phyloP scores from a whole-genome alignment of 2,797 vertebrate species.

The Chaetodon trifasciatus region DNA sequence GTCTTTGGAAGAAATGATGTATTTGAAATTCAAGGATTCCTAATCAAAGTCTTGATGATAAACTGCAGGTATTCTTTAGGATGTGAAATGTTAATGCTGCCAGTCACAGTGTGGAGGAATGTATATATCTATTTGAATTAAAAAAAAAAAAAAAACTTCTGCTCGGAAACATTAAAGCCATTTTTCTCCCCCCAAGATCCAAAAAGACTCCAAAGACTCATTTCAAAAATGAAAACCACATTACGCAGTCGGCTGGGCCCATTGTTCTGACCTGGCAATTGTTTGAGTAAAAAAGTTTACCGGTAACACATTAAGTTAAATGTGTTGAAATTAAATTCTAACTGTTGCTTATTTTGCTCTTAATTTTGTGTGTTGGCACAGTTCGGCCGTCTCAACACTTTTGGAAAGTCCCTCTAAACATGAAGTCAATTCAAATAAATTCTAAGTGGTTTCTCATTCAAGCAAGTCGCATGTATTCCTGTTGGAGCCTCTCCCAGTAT shows the following conservation, averaged over 20 bases:
- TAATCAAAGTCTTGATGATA: too few species aligned
- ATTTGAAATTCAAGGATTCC: neutral
- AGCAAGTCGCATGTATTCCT: neutral
- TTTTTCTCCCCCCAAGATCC: too few species aligned
- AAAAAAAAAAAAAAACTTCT: too few species aligned
- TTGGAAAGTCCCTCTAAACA: neutral
- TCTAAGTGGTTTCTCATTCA: neutral
- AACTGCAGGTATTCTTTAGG: neutral
- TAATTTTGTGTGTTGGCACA: neutral
- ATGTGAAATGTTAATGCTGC: neutral
- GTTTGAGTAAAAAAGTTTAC: too few species aligned
- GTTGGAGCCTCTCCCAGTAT: slow-evolving; percentile 13
- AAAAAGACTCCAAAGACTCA: too few species aligned
- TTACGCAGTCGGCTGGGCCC: neutral
- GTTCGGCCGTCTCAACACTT: neutral
- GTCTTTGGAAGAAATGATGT: neutral
- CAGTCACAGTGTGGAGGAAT: neutral
- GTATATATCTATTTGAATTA: too few species aligned
- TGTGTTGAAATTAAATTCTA: neutral
- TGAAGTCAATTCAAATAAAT: neutral
- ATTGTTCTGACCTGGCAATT: neutral
- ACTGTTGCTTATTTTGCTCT: neutral
- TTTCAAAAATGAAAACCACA: too few species aligned
- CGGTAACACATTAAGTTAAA: too few species aligned
- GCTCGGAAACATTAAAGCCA: too few species aligned